Evolutionary conservation across 2,113 vertebrate species (phyloP).

Genomic region (Campylorhamphus procurvoides): DNA sequence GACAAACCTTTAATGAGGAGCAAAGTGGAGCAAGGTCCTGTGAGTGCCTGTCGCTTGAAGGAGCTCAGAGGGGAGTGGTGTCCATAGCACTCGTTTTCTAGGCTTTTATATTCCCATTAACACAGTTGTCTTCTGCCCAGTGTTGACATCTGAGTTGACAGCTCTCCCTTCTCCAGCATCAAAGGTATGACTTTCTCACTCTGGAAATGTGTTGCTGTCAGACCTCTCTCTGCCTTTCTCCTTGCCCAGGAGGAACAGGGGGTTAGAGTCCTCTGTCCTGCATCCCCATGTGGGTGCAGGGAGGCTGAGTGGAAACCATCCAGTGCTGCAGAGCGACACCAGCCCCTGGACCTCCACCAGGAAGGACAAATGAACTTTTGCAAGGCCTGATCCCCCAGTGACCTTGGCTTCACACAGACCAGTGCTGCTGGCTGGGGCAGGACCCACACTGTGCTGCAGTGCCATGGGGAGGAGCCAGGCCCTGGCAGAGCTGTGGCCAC

Average conservation of each 20-base stretch:
- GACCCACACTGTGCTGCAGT: background rate
- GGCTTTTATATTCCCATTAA: background rate
- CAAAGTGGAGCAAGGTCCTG: background rate
- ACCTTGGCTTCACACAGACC: background rate
- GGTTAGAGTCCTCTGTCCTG: background rate
- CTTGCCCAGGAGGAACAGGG: background rate
- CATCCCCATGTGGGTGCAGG: accelerated
- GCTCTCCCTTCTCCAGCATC: background rate
- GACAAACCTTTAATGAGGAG: constrained; percentile 64
- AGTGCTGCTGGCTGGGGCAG: background rate
- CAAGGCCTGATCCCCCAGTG: background rate
- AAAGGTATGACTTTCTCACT: background rate
- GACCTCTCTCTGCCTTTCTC: background rate
- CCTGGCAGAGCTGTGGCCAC: background rate
- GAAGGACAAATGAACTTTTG: background rate
- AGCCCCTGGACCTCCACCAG: background rate
- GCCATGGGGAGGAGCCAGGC: background rate
- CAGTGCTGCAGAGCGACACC: background rate
- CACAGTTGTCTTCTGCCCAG: background rate
- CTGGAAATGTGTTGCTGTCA: background rate
- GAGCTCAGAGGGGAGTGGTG: background rate
- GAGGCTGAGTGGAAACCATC: background rate
- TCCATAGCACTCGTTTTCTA: background rate
- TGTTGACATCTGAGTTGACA: background rate
- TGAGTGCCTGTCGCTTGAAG: background rate